Conservation (phyloP, 2,797 vertebrate species). For the Chelon auratus region DNA sequence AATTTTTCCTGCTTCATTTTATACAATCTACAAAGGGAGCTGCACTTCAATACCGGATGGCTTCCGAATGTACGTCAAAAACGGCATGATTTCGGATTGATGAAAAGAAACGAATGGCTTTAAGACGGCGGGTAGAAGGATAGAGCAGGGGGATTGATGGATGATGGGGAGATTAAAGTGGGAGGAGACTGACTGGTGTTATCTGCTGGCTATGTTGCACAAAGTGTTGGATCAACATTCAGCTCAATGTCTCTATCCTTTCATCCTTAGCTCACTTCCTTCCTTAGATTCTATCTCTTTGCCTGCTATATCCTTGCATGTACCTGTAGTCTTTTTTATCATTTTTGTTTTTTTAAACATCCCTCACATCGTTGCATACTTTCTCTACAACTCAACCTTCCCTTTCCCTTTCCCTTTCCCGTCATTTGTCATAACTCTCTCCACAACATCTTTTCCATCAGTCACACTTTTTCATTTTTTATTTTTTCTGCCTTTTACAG, state of each 20-base stretch:
- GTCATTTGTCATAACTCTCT: neutral
- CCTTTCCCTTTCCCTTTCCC: neutral
- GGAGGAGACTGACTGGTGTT: conserved; percentile 64
- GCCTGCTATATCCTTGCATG: neutral
- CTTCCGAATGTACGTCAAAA: conserved; percentile 39
- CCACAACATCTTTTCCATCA: neutral
- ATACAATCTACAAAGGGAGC: conserved; percentile 41
- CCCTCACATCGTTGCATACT: neutral
- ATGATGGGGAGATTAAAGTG: conserved; percentile 68
- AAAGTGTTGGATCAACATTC: conserved; percentile 56
- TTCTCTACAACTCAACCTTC: neutral
- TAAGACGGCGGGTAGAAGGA: conserved; percentile 51
- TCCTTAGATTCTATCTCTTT: conserved; percentile 16
- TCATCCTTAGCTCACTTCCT: conserved; percentile 53
- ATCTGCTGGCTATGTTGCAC: conserved; percentile 60
- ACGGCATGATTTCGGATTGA: conserved; percentile 52
- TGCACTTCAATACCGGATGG: conserved; percentile 24
- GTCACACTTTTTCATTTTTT: neutral
- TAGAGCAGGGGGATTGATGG: conserved; percentile 54
- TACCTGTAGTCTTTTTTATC: neutral
- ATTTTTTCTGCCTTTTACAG: neutral
- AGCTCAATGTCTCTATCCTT: conserved; percentile 55
- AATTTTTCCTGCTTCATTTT: conserved; percentile 34
- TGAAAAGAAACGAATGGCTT: conserved; percentile 58
- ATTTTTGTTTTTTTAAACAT: conserved; percentile 4